Percentiles rank a stretch among this genome's conserved stretches.
These are phyloP conservation scores for Sarcophaga carnaria DNA, from an alignment of 2,888 invertebrate genomes.

Conservation along the genomic window DNA sequence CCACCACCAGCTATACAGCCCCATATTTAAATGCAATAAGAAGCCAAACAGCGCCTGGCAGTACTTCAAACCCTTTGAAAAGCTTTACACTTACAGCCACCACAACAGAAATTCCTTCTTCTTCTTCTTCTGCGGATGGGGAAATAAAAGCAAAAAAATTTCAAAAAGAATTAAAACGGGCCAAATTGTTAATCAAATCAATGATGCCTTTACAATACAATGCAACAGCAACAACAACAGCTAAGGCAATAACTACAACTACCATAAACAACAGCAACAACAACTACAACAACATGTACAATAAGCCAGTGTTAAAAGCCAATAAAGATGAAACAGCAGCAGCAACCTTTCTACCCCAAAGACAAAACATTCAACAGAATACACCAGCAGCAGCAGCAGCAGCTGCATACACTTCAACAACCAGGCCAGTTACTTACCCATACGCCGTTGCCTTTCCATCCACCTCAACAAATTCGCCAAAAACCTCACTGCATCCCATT, in stretches of 20 bases:
- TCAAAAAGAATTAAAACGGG: slow-evolving; percentile 78
- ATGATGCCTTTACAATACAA: slow-evolving; percentile 67
- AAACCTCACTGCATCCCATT: slow-evolving; percentile 77
- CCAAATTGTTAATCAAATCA: slow-evolving; percentile 78
- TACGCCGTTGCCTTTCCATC: background rate
- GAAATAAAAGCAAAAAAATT: slow-evolving; percentile 72
- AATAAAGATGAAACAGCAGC: slow-evolving; percentile 1
- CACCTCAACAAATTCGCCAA: slow-evolving; percentile 73
- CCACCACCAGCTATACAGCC: background rate
- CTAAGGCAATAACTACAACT: background rate
- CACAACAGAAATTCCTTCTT: slow-evolving; percentile 58
- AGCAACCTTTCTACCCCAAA: background rate
- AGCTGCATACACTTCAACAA: background rate
- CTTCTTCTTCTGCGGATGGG: background rate
- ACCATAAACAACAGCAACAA: slow-evolving; percentile 18
- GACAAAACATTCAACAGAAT: background rate
- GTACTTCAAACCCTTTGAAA: slow-evolving; percentile 19
- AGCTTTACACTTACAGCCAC: slow-evolving; percentile 32
- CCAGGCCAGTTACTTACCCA: background rate
- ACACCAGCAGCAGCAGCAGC: background rate
- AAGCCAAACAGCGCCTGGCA: slow-evolving; percentile 37
- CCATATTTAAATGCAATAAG: background rate
- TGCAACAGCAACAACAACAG: background rate
- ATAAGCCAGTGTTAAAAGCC: background rate
- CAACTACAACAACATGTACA: slow-evolving; percentile 2